Evolutionary conservation across 2,888 invertebrate species (phyloP).

Genomic region (Nasonia oneida): DNA sequence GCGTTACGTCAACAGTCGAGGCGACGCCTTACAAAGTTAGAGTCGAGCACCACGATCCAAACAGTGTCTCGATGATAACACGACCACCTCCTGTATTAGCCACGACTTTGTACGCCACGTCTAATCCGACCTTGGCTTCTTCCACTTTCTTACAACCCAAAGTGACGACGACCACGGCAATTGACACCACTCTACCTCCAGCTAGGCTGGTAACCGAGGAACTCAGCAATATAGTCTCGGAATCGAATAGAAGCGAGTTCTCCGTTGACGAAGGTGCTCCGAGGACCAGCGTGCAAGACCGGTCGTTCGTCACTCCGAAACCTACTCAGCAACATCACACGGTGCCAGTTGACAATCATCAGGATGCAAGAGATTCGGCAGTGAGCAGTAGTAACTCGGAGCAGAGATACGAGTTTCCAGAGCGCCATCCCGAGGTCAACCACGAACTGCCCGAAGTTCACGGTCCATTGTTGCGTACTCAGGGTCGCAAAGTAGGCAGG

Average conservation of each 20-base stretch:
- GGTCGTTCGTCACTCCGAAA: conserved; percentile 69
- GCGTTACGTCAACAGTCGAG: conserved; percentile 83
- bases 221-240: conserved; percentile 80
- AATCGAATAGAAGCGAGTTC: conserved; percentile 82
- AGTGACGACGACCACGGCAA: conserved; percentile 62
- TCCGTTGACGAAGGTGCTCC: conserved; percentile 82
- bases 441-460: conserved; percentile 74
- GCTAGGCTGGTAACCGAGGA: conserved; percentile 77
- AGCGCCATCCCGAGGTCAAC: conserved; percentile 70
- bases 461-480: conserved; percentile 69
- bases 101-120: conserved; percentile 56
- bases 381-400: conserved; percentile 69
- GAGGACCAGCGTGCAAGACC: conserved; percentile 78
- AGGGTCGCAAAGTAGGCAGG: conserved; percentile 79
- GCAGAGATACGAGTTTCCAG: conserved; percentile 72
- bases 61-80: conserved; percentile 66
- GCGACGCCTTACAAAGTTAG: conserved; percentile 80
- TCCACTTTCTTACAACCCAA: conserved; percentile 62
- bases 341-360: conserved; percentile 27
- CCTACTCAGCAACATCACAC: conserved; percentile 62
- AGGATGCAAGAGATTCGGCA: conserved; percentile 63
- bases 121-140: conserved; percentile 58
- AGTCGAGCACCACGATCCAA: conserved; percentile 74
- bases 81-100: conserved; percentile 63
- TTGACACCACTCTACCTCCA: conserved; percentile 55